phyloP scores from a whole-genome alignment of 2,113 vertebrate genomes.

The Peromyscus californicus region DNA sequence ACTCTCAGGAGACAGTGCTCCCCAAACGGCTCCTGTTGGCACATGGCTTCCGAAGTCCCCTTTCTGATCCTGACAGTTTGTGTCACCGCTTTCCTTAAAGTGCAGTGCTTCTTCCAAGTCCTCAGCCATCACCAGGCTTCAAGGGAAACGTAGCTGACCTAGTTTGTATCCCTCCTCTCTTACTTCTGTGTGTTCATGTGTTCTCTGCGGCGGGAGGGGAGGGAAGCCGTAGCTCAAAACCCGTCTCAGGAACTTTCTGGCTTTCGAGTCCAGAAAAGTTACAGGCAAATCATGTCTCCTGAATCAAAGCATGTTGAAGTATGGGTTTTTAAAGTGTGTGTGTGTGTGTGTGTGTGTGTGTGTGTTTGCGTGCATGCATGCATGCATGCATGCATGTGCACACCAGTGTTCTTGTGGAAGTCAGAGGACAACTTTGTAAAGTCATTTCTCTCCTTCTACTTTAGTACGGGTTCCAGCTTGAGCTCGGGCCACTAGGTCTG shows the following conservation, averaged over 20 bases:
- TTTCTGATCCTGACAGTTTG: neutral
- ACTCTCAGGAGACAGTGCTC: neutral
- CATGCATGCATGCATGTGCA: neutral
- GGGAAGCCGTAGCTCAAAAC: neutral
- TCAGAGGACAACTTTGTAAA: neutral
- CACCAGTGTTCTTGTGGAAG: neutral
- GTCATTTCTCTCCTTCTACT: neutral
- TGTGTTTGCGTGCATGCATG: neutral
- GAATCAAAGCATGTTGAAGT: neutral
- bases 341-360: neutral
- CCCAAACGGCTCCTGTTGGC: neutral
- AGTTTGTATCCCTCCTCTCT: neutral
- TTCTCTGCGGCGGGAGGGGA: neutral
- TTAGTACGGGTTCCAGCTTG: neutral
- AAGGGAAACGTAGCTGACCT: neutral
- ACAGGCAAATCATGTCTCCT: neutral
- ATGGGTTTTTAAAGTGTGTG: neutral
- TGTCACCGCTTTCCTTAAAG: neutral
- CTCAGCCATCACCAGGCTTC: neutral
- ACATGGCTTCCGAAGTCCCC: neutral
- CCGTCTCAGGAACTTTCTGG: neutral
- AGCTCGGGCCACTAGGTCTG: neutral
- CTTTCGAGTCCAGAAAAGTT: neutral
- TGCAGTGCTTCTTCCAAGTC: neutral
- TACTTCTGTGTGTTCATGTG: neutral